Percentiles rank a stretch among this genome's conserved stretches.
These are phyloP conservation scores for Tuta absoluta DNA, from an alignment of 2,888 invertebrate genomes.

Conservation along the genomic window DNA sequence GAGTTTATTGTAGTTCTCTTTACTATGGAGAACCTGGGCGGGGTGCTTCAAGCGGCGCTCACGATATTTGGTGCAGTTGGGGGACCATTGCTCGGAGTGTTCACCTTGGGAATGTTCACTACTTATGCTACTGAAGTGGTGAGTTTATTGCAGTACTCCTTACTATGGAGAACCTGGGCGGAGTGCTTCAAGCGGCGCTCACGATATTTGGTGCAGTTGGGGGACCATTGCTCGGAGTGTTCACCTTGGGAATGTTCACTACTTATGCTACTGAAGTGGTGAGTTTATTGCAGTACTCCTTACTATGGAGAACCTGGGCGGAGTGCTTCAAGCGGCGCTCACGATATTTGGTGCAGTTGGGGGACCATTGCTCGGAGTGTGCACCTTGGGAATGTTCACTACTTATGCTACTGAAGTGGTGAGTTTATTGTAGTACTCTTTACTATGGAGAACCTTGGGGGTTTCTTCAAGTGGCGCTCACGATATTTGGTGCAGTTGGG, in stretches of 20 bases:
- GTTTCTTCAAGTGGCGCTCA: conserved; percentile 82
- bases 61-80: conserved; percentile 94
- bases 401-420: conserved; percentile 86
- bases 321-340: conserved; percentile 80
- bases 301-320: conserved; percentile 56
- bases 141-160: not conserved
- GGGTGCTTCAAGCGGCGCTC: conserved; percentile 80
- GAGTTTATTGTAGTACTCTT: not conserved
- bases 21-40: conserved; percentile 56
- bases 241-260: conserved; percentile 92
- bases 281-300: not conserved
- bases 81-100: conserved; percentile 91
- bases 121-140: conserved; percentile 86
- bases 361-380: conserved; percentile 91
- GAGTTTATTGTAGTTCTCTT: not conserved
- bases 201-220: conserved; percentile 94
- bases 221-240: conserved; percentile 91
- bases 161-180: conserved; percentile 56
- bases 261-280: conserved; percentile 86
- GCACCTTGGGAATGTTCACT: conserved; percentile 92
- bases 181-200: conserved; percentile 80
- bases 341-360: conserved; percentile 94
- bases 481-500: conserved; percentile 92
- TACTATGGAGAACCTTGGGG: conserved; percentile 56
- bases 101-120: conserved; percentile 92